A percentile compares a stretch with the other conserved stretches of the same genome.
These are phyloP conservation scores for Montifringilla adamsi DNA, from an alignment of 2,113 vertebrate species.

Conservation along the genomic window DNA sequence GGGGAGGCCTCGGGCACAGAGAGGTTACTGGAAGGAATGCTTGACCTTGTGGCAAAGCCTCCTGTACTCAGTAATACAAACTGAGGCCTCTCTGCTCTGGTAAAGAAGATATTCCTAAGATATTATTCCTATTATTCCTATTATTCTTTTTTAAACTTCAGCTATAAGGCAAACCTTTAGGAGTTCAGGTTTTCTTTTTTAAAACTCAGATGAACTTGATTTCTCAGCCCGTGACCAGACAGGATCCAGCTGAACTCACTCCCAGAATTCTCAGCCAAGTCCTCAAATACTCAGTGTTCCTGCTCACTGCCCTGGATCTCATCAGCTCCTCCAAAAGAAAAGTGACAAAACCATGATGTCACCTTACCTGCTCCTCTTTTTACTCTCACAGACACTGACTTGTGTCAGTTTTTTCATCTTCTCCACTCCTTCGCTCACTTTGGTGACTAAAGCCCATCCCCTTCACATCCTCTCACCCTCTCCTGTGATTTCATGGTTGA, in stretches of 20 bases:
- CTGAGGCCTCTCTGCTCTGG: background rate
- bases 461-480: background rate
- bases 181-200: background rate
- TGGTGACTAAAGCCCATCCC: background rate
- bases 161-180: background rate
- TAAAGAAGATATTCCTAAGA: background rate
- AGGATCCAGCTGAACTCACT: background rate
- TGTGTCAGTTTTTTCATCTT: background rate
- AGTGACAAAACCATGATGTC: background rate
- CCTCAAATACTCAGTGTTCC: background rate
- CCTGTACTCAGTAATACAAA: background rate
- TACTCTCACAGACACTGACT: background rate
- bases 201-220: background rate
- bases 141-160: background rate
- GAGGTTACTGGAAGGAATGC: rapidly evolving
- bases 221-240: background rate
- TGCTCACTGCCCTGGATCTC: background rate
- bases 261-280: background rate
- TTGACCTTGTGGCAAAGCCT: background rate
- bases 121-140: too few relatives aligned
- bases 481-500: background rate
- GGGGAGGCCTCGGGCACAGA: background rate
- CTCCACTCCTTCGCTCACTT: background rate
- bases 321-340: background rate
- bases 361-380: background rate